phyloP scores from a whole-genome alignment of 2,797 vertebrate genomes.

The Alosa sapidissima region DNA sequence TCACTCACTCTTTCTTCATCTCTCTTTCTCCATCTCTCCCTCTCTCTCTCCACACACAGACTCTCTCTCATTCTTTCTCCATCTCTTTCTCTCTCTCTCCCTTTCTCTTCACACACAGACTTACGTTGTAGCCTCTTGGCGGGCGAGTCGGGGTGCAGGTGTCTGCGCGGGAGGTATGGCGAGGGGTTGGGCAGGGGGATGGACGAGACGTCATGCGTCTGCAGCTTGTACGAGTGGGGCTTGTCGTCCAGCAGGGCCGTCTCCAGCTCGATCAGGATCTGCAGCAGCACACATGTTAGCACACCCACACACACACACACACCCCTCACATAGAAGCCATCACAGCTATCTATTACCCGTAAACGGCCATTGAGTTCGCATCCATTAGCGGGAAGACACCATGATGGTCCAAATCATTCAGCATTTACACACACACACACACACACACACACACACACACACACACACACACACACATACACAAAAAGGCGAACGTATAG shows the following conservation, averaged over 20 bases:
- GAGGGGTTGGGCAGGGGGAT: constrained; percentile 95
- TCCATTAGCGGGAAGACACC: too few species aligned
- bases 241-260: constrained; percentile 97
- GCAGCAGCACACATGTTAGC: constrained; percentile 29
- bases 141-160: constrained; percentile 82
- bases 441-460: too few species aligned
- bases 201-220: constrained; percentile 95
- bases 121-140: constrained; percentile 96
- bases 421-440: too few species aligned
- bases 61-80: too few species aligned
- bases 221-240: constrained; percentile 98
- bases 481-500: too few species aligned
- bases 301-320: constrained; percentile 5
- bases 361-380: not conserved
- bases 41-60: too few species aligned
- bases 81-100: not conserved
- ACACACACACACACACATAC: not conserved
- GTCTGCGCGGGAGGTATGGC: constrained; percentile 90
- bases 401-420: too few species aligned
- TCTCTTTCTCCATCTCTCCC: too few species aligned
- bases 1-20: not conserved
- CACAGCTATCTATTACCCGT: not conserved
- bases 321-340: not conserved
- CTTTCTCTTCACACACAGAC: constrained; percentile 57
- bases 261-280: constrained; percentile 98